phyloP scores from a whole-genome alignment of 2,888 invertebrate species.

The Tipula confusa region DNA sequence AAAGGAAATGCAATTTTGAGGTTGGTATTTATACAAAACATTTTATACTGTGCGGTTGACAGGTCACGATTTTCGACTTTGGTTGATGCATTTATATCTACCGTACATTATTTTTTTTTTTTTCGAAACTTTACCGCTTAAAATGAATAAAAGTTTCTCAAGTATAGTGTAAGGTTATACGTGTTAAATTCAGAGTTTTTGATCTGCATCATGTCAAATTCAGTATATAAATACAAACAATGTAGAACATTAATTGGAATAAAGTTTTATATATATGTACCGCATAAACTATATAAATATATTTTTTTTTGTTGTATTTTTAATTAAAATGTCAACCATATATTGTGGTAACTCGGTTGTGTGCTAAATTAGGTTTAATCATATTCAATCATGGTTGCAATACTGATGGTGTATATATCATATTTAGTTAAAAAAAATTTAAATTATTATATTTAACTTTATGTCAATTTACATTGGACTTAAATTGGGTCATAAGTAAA shows the following conservation, averaged over 20 bases:
- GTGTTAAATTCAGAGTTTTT: neutral
- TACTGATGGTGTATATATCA: too few species aligned
- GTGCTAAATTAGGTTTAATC: neutral
- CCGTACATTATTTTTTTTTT: too few species aligned
- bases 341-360: too few species aligned
- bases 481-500: too few species aligned
- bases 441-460: too few species aligned
- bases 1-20: neutral
- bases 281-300: too few species aligned
- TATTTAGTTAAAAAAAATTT: too few species aligned
- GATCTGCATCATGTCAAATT: neutral
- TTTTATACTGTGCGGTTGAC: neutral
- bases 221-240: neutral
- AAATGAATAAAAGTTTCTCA: neutral
- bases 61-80: neutral
- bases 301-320: neutral
- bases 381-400: neutral
- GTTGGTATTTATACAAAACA: neutral
- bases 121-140: too few species aligned
- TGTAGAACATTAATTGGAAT: neutral
- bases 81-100: neutral
- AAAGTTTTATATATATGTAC: neutral
- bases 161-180: neutral
- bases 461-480: too few species aligned
- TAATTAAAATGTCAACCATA: neutral